Evolutionary conservation across 2,888 invertebrate genomes (phyloP), one percentile per base, ranked within the genome.

Genomic region (Lycaena phlaeas): DNA sequence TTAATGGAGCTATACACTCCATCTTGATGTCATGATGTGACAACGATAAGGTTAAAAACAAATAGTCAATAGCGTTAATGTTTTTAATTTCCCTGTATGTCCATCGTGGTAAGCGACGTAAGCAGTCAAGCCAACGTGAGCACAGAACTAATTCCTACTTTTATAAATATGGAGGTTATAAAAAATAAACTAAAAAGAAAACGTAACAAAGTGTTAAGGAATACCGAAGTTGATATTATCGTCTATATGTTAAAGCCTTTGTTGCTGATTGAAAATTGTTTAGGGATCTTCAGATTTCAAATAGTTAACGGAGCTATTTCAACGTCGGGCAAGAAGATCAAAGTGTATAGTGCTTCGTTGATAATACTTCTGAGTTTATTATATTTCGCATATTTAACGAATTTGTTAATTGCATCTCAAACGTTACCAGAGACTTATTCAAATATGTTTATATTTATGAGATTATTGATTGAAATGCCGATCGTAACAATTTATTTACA

Each of bases 221-320:
- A 46, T 10, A 34, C 34, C 4, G 15, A 34, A 28, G 10, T 18
- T 31, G 12, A 39, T 11, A 26, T n/a, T 26, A 15, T 18, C 12
- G 12, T 14, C 11, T 18, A 22, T 28, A 14, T 4, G 17, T 15
- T 53, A 25, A 59, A 53, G 41, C 65, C 67, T 1, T 42, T 58
- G 4, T 11, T 64, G 1, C 15, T 52, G 14, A 25, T 59, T 14
- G 70, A 71, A 49, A 51, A 57, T 40, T 26, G 48, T 9, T 67
- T 55, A 38, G 74, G 73, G 15, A 63, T 72, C 49, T 63, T 61
- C 27, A 50, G 71, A 50, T 65, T 64, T 38, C 51, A 53, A 22
- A 27, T 53, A 6, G 47, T 43, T 1, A 48, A 59, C 11, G 57
- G 55, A 17, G 44, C 53, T 12, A 17, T 68, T n/a, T 18, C 49